A percentile compares a stretch with the other conserved stretches of the same genome.
phyloP scores from a whole-genome alignment of 2,888 invertebrate species.

The Nematopogon swammerdamellus region DNA sequence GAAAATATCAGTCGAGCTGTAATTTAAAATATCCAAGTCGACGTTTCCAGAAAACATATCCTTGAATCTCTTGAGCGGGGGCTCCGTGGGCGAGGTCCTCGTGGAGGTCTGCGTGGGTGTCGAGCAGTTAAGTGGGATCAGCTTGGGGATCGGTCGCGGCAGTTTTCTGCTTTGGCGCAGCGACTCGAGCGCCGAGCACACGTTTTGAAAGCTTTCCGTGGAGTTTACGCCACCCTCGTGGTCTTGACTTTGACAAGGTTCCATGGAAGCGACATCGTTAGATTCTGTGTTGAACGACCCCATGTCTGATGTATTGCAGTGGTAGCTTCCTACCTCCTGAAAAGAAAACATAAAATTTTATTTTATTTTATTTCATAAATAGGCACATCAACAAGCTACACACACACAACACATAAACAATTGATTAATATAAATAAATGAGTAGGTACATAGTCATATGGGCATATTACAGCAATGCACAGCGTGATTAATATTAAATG shows the following conservation, averaged over 20 bases:
- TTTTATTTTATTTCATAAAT: too few relatives aligned
- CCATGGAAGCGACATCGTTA: slow-evolving; percentile 29
- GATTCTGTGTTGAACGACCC: slow-evolving; percentile 41
- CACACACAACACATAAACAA: too few relatives aligned
- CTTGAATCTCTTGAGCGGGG: slow-evolving; percentile 41
- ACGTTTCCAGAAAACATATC: slow-evolving; percentile 15
- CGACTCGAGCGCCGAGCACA: slow-evolving; percentile 23
- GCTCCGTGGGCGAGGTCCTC: slow-evolving; percentile 33
- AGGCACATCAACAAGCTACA: too few relatives aligned
- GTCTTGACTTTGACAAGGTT: slow-evolving; percentile 22
- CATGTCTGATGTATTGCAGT: slow-evolving; percentile 31
- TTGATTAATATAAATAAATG: too few relatives aligned
- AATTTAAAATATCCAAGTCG: background rate
- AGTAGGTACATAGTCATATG: too few relatives aligned
- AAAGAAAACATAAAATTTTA: slow-evolving; percentile 20
- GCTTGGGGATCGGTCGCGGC: slow-evolving; percentile 68
- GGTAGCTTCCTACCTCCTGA: slow-evolving; percentile 43
- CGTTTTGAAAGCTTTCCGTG: slow-evolving; percentile 6
- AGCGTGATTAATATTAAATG: too few relatives aligned
- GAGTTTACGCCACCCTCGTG: slow-evolving; percentile 12
- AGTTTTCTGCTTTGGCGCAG: slow-evolving; percentile 32
- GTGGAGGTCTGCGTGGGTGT: slow-evolving; percentile 33
- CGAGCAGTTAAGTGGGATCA: slow-evolving; percentile 64
- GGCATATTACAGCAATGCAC: too few relatives aligned
- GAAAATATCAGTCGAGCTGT: background rate